Percentiles rank a stretch among this genome's conserved stretches.
Evolutionary conservation across 2,888 invertebrate species (phyloP).

Genomic region (Agelastica alni): DNA sequence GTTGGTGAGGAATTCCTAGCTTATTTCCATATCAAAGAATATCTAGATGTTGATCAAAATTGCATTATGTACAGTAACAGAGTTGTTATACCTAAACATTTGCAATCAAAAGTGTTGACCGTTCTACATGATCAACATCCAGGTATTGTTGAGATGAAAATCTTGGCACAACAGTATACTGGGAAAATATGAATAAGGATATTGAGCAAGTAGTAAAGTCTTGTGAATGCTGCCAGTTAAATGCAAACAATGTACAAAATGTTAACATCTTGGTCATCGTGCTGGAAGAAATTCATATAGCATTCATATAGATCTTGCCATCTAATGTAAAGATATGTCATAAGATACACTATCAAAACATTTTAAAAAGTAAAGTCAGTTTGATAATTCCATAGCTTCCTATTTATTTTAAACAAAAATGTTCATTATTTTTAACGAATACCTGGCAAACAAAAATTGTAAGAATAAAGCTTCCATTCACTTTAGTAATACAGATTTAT

Average conservation of each 20-base stretch:
- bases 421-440: too few species aligned
- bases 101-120: background rate
- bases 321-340: too few species aligned
- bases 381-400: too few species aligned
- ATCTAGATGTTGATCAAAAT: background rate
- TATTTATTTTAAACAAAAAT: too few species aligned
- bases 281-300: background rate
- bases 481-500: too few species aligned
- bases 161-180: constrained; percentile 9
- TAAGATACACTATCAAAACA: too few species aligned
- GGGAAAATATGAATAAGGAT: constrained; percentile 9
- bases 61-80: constrained; percentile 1
- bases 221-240: constrained; percentile 15
- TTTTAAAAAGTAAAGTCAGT: too few species aligned
- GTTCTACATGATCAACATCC: constrained; percentile 10
- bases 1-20: background rate
- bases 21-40: background rate
- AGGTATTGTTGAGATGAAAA: constrained; percentile 10
- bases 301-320: too few species aligned
- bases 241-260: background rate
- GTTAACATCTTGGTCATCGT: constrained; percentile 7
- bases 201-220: constrained; percentile 1
- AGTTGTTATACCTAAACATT: background rate
- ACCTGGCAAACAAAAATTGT: too few species aligned
- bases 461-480: too few species aligned